These are phyloP conservation scores for Eupelmus urozonus DNA, from an alignment of 2,888 invertebrate species.

Conservation along the genomic window DNA sequence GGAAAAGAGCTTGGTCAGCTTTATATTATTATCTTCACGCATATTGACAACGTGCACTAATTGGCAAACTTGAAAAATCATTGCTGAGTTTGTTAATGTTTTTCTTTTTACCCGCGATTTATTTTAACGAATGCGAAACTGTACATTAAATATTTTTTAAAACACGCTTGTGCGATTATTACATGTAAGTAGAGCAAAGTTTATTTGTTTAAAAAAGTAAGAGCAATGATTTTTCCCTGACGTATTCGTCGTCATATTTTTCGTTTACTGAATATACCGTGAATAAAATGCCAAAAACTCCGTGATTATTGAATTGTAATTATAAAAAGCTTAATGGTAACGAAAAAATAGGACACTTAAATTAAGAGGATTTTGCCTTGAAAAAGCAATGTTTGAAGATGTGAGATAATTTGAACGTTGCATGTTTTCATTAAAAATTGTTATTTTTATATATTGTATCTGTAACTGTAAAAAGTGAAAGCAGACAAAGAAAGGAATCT, in stretches of 20 bases:
- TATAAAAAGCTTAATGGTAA: background rate
- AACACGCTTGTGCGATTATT: background rate
- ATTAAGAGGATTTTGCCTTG: slow-evolving; percentile 25
- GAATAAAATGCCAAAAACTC: background rate
- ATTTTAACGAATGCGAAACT: background rate
- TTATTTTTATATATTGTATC: slow-evolving; percentile 51
- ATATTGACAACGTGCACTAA: no score
- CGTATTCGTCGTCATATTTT: background rate
- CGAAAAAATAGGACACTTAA: background rate
- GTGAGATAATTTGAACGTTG: slow-evolving; percentile 24
- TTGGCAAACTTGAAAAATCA: background rate
- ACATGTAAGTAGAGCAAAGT: background rate
- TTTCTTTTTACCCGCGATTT: background rate
- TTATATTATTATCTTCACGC: no score
- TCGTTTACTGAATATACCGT: background rate
- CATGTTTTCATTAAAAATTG: slow-evolving; percentile 33
- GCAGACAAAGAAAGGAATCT: slow-evolving; percentile 42
- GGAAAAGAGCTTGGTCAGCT: background rate
- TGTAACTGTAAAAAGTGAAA: slow-evolving; percentile 56
- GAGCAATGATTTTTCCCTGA: background rate
- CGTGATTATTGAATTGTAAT: slow-evolving; percentile 5
- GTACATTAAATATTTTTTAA: no score
- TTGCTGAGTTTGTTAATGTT: background rate
- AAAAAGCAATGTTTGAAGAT: slow-evolving; percentile 35
- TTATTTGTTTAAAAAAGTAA: background rate